Percentiles rank a stretch among this genome's conserved stretches.
These are phyloP conservation scores for Actinia equina DNA, from an alignment of 64 coral and sea anemone species.

Conservation along the genomic window DNA sequence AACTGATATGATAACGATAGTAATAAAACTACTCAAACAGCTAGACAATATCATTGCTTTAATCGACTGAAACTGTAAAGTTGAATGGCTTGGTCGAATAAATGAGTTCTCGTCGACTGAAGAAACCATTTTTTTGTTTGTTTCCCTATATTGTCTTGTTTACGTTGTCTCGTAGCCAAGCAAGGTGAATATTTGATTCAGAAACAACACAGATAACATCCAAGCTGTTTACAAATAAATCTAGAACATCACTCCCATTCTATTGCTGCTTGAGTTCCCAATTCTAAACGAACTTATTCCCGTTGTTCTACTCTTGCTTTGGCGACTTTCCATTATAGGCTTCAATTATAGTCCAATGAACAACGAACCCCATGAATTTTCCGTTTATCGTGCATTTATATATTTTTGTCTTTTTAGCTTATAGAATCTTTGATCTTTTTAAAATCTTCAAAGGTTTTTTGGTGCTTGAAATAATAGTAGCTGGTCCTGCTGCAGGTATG, in stretches of 20 bases:
- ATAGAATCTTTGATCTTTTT: background rate
- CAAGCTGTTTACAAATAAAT: background rate
- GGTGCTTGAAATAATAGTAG: background rate
- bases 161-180: background rate
- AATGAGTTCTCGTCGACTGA: background rate
- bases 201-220: background rate
- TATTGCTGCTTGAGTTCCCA: background rate
- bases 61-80: background rate
- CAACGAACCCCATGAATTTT: too few relatives aligned
- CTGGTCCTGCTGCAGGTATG: background rate
- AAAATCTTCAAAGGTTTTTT: background rate
- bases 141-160: background rate
- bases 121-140: slow-evolving; percentile 13
- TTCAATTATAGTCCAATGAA: background rate
- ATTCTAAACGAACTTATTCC: background rate
- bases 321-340: background rate
- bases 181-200: background rate
- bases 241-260: background rate
- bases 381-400: too few relatives aligned
- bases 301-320: background rate
- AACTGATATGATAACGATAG: slow-evolving; percentile 77
- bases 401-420: too few relatives aligned
- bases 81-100: background rate
- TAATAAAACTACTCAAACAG: slow-evolving; percentile 64
- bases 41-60: slow-evolving; percentile 66